phyloP scores from a whole-genome alignment of 2,113 vertebrate genomes.

The Rhipidura dahli region DNA sequence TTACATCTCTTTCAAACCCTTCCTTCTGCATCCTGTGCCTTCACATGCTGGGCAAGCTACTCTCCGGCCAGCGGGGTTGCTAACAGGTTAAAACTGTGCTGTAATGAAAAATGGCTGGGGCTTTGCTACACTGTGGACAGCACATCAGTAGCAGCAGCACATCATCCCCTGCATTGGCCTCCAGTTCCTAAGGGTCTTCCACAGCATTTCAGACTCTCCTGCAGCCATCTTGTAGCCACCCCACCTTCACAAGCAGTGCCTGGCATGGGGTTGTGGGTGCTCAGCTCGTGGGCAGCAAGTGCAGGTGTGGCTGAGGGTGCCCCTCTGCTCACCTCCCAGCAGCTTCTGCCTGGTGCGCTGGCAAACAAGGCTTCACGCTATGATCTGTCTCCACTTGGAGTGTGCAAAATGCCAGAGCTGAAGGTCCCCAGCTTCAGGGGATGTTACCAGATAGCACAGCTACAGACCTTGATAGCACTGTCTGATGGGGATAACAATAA shows the following conservation, averaged over 20 bases:
- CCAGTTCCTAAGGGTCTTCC: not conserved
- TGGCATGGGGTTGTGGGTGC: not conserved
- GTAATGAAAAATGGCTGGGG: not conserved
- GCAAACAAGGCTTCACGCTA: fast-evolving
- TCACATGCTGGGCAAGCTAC: not conserved
- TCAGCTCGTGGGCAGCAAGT: not conserved
- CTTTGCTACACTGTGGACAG: not conserved
- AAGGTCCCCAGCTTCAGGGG: not conserved
- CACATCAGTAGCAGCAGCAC: not conserved
- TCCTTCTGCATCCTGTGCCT: not conserved
- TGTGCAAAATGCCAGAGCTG: not conserved
- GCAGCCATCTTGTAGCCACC: fast-evolving
- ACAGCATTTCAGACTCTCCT: not conserved
- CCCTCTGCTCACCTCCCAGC: not conserved
- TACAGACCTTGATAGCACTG: not conserved
- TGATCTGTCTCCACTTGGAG: not conserved
- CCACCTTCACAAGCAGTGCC: not conserved
- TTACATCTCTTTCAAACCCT: not conserved
- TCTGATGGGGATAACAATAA: not conserved
- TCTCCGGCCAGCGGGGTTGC: not conserved
- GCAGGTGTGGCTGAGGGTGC: not conserved
- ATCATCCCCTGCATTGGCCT: not conserved
- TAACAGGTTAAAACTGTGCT: not conserved
- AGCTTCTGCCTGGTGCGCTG: not conserved
- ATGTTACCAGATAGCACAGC: not conserved